These are phyloP conservation scores for Cotesia typhae DNA, from an alignment of 1,140 invertebrate genomes.

Conservation along the genomic window DNA sequence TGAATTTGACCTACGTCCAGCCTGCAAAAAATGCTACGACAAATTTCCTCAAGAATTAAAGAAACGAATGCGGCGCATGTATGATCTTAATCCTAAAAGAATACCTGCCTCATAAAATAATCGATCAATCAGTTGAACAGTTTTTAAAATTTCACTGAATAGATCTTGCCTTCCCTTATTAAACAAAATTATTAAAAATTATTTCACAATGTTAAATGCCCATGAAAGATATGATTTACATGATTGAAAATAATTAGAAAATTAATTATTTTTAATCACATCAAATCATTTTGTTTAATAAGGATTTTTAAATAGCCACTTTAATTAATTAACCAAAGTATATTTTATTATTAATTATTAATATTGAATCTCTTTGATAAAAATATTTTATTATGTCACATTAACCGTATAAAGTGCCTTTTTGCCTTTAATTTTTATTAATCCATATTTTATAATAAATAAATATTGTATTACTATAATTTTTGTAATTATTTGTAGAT, in stretches of 20 bases:
- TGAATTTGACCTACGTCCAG: constrained; percentile 97
- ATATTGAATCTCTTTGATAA: not conserved
- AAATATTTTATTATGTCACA: not conserved
- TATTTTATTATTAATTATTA: not conserved
- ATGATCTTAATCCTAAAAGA: constrained; percentile 74
- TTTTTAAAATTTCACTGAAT: not conserved
- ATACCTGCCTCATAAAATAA: constrained; percentile 56
- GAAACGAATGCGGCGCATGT: constrained; percentile 82
- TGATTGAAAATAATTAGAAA: too few relatives aligned
- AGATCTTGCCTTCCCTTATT: constrained; percentile 23
- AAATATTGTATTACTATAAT: not conserved
- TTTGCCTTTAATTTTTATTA: constrained; percentile 12
- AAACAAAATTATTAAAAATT: too few relatives aligned
- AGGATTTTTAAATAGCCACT: not conserved
- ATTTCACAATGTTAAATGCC: too few relatives aligned
- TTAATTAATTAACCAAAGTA: constrained; percentile 43
- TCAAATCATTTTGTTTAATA: too few relatives aligned
- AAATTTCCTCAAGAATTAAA: constrained; percentile 94
- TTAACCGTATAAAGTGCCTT: constrained; percentile 4
- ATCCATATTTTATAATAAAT: constrained; percentile 14
- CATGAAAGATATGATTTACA: too few relatives aligned
- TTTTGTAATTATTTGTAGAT: not conserved
- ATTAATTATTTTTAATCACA: too few relatives aligned
- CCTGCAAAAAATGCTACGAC: constrained; percentile 98
- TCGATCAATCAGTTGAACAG: constrained; percentile 42